Base-by-base conservation (phyloP, 2,113 vertebrate species). In the Mystacornis crossleyi region DNA sequence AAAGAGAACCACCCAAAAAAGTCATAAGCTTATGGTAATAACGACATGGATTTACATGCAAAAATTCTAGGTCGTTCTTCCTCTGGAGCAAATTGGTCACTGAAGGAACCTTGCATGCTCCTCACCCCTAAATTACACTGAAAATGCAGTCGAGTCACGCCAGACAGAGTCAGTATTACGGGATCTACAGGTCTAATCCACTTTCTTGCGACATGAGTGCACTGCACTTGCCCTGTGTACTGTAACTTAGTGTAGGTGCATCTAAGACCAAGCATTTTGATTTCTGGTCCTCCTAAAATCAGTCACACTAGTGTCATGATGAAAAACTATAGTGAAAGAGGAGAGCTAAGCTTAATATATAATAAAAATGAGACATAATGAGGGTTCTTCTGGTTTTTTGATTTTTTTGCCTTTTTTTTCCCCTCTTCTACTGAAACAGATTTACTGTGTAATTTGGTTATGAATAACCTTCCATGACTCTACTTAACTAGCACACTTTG, bases 131-230 rank as follows among this genome's bases (percentile, higher is more conserved):
- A 93, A 91, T 92, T 79, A 64, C 91, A 66, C 38, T 1, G 4
- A 88, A 87, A 94, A 77, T 43, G 4, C 4, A 73, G 71, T n/a
- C 0, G 0, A 74, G 73, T 73, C 58, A 51, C 47, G 65, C 23
- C 75, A 89, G 34, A 14, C 29, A 65, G 0, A 89, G 38, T 86
- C 71, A 93, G 57, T 18, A 65, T 20, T 53, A 83, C 36, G 9
- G 80, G 90, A 89, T 36, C 71, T 87, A 40, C 77, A 94, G 73
- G 81, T 78, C 60, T 93, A n/a, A 85, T 66, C 70, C 64, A 51
- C 85, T 60, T 33, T 15, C 36, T 34, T 78, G 42, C 71, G 64
- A 23, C 51, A 21, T 7, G 33, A 80, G 24, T 78, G 61, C 55
- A 58, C 15, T 92, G 36, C 42, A 62, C 36, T 78, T 43, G 55